Evolutionary conservation across 2,888 invertebrate genomes (phyloP).

Genomic region (Siphlonurus alternatus): DNA sequence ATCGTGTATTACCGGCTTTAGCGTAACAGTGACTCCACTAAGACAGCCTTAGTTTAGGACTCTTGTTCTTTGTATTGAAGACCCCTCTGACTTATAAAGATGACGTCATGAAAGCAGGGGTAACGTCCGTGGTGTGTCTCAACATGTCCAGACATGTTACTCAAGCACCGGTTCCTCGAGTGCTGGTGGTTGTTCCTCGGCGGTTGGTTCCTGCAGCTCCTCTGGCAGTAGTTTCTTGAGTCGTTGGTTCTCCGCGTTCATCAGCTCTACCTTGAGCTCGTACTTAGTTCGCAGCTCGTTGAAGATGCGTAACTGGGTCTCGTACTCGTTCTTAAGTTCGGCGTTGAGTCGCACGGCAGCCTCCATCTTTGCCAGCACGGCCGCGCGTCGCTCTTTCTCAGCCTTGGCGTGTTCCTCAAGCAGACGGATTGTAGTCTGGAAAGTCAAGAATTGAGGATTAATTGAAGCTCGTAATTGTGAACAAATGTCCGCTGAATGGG

Average conservation of each 20-base stretch:
- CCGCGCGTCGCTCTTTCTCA: conserved; percentile 51
- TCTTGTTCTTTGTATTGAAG: too few species aligned
- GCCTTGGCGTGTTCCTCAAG: conserved; percentile 48
- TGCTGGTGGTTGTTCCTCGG: not conserved
- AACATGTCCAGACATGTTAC: not conserved
- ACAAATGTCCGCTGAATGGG: too few species aligned
- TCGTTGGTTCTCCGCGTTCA: not conserved
- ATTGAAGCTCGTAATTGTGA: too few species aligned
- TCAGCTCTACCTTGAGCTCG: conserved; percentile 37
- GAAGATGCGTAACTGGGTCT: conserved; percentile 56
- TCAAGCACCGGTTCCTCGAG: not conserved
- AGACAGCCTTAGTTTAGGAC: too few species aligned
- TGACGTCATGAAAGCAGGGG: too few species aligned
- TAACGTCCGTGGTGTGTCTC: too few species aligned
- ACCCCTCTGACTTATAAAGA: too few species aligned
- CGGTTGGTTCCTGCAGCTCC: not conserved
- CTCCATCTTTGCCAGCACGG: conserved; percentile 51
- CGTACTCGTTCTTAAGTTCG: conserved; percentile 59
- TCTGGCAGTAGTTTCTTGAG: not conserved
- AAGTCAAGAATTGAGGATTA: conserved; percentile 43
- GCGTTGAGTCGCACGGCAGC: conserved; percentile 55
- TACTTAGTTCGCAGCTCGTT: conserved; percentile 48
- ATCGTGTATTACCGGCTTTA: too few species aligned
- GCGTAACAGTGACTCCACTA: too few species aligned
- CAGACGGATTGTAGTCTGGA: conserved; percentile 17